Conservation (phyloP, 1,140 invertebrate genomes). For the Lepidostoma basale region DNA sequence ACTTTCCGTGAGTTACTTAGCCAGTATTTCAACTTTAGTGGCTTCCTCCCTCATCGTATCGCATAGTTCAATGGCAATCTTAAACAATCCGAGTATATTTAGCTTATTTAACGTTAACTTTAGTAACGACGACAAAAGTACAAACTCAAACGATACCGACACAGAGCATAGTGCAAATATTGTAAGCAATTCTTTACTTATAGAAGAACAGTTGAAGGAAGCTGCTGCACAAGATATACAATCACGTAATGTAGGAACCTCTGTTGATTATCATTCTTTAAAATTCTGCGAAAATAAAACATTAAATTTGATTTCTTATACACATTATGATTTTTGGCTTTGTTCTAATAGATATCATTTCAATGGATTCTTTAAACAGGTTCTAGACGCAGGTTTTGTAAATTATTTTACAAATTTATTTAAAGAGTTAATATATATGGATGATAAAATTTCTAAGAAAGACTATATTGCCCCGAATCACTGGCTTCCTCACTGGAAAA, state of each 20-base stretch:
- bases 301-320: neutral
- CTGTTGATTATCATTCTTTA: neutral
- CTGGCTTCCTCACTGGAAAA: slow-evolving; percentile 13
- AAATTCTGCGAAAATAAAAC: neutral
- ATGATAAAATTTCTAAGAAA: neutral
- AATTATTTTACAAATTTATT: neutral
- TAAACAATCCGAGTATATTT: neutral
- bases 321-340: neutral
- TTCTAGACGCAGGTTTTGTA: neutral
- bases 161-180: neutral
- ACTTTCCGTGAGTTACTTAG: slow-evolving; percentile 73
- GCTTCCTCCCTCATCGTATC: slow-evolving; percentile 71
- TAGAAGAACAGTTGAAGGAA: slow-evolving; percentile 1
- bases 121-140: neutral
- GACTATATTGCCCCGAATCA: neutral
- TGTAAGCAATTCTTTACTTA: neutral
- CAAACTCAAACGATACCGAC: neutral
- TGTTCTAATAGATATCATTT: neutral
- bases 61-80: slow-evolving; percentile 48
- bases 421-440: neutral
- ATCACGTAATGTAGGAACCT: neutral
- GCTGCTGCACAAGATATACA: neutral
- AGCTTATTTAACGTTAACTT: neutral
- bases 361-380: neutral
- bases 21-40: slow-evolving; percentile 72